phyloP scores from a whole-genome alignment of 2,113 vertebrate genomes.

The Hemibagrus wyckioides region DNA sequence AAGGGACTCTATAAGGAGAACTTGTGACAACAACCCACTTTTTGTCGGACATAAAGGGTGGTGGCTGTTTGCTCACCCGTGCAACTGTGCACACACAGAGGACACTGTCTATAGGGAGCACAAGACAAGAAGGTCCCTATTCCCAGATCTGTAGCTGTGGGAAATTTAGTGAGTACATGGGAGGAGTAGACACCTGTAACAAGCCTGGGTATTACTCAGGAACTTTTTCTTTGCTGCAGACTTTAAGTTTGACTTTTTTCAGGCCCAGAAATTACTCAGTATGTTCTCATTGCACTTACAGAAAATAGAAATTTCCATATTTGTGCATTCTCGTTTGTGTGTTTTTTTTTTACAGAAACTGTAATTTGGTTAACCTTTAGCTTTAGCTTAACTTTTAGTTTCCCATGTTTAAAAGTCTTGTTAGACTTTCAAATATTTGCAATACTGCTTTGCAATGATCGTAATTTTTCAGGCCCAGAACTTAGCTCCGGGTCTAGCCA shows the following conservation, averaged over 20 bases:
- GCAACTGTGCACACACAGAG: slow-evolving; percentile 5
- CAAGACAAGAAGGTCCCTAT: slow-evolving; percentile 21
- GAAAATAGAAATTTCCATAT: not conserved
- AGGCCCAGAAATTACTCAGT: no score
- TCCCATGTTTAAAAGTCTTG: not conserved
- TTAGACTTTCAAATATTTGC: not conserved
- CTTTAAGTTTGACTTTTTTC: not conserved
- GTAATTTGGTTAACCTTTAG: not conserved
- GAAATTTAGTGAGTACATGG: not conserved
- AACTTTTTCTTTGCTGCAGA: not conserved
- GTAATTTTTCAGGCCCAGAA: not conserved
- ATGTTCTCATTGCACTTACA: not conserved
- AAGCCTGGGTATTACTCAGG: slow-evolving; percentile 10
- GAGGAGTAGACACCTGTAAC: slow-evolving; percentile 30
- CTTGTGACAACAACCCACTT: slow-evolving; percentile 18
- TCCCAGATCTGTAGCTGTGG: slow-evolving; percentile 18
- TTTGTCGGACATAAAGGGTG: slow-evolving; percentile 12
- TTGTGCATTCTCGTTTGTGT: no score
- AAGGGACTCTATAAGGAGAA: slow-evolving; percentile 15
- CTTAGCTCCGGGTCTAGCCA: not conserved
- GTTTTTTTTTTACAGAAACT: not conserved
- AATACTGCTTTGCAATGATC: not conserved
- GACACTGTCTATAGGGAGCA: slow-evolving; percentile 21
- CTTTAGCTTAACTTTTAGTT: not conserved
- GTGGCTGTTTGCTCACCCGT: slow-evolving; percentile 24